Evolutionary conservation across 2,797 vertebrate species (phyloP).

Genomic region (Pantherophis vulpinus): DNA sequence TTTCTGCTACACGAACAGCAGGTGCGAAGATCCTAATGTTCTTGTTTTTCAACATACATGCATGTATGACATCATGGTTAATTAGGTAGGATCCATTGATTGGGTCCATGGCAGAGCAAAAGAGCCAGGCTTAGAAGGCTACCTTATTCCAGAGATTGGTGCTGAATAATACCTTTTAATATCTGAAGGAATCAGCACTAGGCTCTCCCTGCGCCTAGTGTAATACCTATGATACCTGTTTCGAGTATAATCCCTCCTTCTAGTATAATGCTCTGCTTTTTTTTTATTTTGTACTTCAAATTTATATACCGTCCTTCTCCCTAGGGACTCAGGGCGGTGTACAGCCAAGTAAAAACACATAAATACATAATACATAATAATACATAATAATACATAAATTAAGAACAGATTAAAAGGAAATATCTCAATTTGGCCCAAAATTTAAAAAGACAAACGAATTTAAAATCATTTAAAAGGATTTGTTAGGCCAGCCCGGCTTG

Average conservation of each 20-base stretch:
- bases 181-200: not conserved
- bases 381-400: too few relatives aligned
- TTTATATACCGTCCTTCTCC: too few relatives aligned
- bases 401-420: too few relatives aligned
- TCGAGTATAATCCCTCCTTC: not conserved
- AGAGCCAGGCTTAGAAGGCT: not conserved
- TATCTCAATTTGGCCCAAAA: too few relatives aligned
- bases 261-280: not conserved
- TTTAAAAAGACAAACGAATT: too few relatives aligned
- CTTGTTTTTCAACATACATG: not conserved
- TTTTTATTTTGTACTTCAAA: too few relatives aligned
- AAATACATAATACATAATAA: too few relatives aligned
- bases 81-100: not conserved
- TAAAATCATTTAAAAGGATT: too few relatives aligned
- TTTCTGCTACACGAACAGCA: constrained; percentile 90
- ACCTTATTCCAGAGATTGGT: not conserved
- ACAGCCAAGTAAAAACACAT: too few relatives aligned
- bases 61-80: not conserved
- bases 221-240: too few relatives aligned
- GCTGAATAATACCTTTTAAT: not conserved
- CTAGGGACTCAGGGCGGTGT: too few relatives aligned
- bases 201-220: not conserved
- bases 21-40: constrained; percentile 70
- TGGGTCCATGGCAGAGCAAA: not conserved
- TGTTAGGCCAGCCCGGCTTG: too few relatives aligned